Conservation (phyloP, 2,797 vertebrate genomes). For the Betta splendens region DNA sequence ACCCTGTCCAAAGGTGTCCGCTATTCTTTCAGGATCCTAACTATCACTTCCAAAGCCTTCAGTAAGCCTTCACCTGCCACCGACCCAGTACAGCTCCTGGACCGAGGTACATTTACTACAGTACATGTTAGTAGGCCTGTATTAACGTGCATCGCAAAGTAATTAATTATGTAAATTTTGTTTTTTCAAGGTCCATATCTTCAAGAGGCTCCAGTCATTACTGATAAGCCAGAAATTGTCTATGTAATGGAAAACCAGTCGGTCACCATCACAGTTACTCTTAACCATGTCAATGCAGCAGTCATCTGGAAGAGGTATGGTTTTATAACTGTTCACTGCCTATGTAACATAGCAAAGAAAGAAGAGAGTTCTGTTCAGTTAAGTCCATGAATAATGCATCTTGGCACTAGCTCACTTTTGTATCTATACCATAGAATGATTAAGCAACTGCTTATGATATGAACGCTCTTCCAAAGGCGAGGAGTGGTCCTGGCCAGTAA, state of each 20-base stretch:
- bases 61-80: constrained; percentile 92
- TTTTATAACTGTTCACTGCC: too few relatives aligned
- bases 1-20: constrained; percentile 88
- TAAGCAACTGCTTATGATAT: constrained; percentile 12
- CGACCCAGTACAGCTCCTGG: constrained; percentile 87
- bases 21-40: constrained; percentile 92
- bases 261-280: constrained; percentile 86
- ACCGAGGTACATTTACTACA: constrained; percentile 79
- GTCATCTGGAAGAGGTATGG: constrained; percentile 91
- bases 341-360: too few relatives aligned
- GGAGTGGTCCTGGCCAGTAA: constrained; percentile 80
- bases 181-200: constrained; percentile 86
- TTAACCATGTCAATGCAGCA: constrained; percentile 91
- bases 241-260: constrained; percentile 93
- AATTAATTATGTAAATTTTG: constrained; percentile 11
- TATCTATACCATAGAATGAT: not conserved
- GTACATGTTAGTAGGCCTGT: not conserved
- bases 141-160: not conserved
- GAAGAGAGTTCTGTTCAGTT: too few relatives aligned
- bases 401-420: too few relatives aligned
- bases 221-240: constrained; percentile 92
- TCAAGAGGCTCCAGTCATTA: constrained; percentile 87
- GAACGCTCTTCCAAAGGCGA: constrained; percentile 70
- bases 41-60: constrained; percentile 90
- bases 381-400: too few relatives aligned